These are phyloP conservation scores for cat (Felis catus) DNA, from an alignment of 2,113 vertebrate genomes.

Conservation along the genomic window DNA sequence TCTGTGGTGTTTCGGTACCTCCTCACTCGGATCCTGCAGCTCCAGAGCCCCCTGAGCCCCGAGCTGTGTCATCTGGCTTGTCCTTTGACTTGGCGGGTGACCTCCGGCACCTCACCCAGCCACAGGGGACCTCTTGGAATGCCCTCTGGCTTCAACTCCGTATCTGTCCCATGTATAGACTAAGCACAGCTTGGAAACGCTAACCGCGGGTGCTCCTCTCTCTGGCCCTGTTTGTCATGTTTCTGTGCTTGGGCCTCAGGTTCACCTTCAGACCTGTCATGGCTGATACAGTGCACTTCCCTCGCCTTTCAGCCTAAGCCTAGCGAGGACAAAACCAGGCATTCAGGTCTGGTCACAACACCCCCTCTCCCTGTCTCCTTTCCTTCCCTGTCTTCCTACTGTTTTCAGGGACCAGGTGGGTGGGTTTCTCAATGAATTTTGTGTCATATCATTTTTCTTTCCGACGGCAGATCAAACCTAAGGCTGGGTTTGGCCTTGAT, in stretches of 20 bases:
- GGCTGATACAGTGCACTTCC: neutral
- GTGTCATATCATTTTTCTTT: constrained; percentile 38
- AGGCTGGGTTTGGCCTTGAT: neutral
- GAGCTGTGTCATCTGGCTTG: neutral
- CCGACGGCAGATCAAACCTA: neutral
- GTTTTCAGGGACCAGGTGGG: neutral
- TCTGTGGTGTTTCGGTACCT: neutral
- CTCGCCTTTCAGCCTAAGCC: neutral
- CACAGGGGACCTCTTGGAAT: neutral
- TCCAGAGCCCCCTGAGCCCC: neutral
- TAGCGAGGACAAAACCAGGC: neutral
- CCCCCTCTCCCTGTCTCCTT: neutral
- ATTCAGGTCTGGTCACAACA: neutral
- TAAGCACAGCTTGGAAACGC: neutral
- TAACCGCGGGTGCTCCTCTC: neutral
- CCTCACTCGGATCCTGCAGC: neutral
- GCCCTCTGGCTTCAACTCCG: neutral
- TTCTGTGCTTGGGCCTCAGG: neutral
- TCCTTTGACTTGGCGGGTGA: neutral
- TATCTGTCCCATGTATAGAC: neutral
- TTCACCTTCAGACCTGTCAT: neutral
- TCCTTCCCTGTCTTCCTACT: neutral
- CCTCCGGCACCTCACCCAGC: neutral
- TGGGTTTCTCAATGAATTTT: neutral
- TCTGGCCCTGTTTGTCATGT: neutral